A percentile compares a stretch with the other conserved stretches of the same genome.
Conservation (phyloP, 35 echinoderm and acorn worm genomes). For the Lytechinus variegatus region DNA sequence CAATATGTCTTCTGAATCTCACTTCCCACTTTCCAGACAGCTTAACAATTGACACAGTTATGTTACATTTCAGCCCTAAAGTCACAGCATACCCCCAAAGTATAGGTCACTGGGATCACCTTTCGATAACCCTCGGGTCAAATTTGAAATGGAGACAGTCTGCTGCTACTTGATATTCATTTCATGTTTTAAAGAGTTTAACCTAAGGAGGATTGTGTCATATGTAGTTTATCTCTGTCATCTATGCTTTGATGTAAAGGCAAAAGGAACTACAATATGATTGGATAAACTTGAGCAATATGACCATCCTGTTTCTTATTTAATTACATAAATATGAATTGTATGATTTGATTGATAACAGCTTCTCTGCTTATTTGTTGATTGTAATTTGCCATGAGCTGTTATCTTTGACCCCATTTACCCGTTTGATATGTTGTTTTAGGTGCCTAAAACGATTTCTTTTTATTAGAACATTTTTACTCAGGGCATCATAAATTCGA, state of each 20-base stretch:
- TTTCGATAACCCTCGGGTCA: not conserved
- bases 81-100: not conserved
- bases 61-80: not conserved
- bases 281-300: not conserved
- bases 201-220: not conserved
- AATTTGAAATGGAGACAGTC: not conserved
- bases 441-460: too few species aligned
- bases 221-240: not conserved
- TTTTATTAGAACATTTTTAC: too few species aligned
- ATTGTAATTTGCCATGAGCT: too few species aligned
- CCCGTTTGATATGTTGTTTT: too few species aligned
- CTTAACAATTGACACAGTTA: slow-evolving; percentile 13
- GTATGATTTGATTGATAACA: too few species aligned
- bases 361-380: too few species aligned
- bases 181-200: not conserved
- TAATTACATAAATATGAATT: not conserved
- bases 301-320: not conserved
- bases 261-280: not conserved
- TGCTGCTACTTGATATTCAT: not conserved
- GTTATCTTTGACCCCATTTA: too few species aligned
- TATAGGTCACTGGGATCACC: not conserved
- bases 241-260: not conserved
- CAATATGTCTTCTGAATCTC: not conserved
- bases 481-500: too few species aligned
- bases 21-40: not conserved